Evolutionary conservation across 2,797 vertebrate genomes (phyloP).

Genomic region (Oreonectes daqikongensis): DNA sequence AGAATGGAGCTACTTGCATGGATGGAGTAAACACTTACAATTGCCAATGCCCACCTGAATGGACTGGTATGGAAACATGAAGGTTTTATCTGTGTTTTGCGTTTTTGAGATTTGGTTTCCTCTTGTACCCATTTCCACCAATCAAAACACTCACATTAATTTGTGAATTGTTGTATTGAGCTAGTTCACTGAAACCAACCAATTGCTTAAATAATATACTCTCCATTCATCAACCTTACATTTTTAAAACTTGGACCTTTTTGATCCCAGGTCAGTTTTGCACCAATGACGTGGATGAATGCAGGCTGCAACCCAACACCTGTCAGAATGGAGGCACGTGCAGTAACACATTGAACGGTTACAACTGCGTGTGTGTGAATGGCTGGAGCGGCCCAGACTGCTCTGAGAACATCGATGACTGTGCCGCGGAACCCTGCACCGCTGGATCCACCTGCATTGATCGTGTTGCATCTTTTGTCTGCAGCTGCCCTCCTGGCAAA

Average conservation of each 20-base stretch:
- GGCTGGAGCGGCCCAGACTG: constrained; percentile 83
- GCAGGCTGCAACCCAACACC: constrained; percentile 82
- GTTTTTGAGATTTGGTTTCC: not conserved
- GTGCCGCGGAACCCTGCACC: constrained; percentile 73
- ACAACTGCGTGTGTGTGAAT: constrained; percentile 81
- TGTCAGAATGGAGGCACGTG: constrained; percentile 85
- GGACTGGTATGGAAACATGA: constrained; percentile 83
- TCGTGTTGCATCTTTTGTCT: constrained; percentile 81
- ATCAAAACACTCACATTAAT: not conserved
- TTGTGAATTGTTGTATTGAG: not conserved
- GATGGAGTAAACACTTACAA: constrained; percentile 96
- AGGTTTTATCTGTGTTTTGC: not conserved
- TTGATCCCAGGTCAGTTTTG: constrained; percentile 78
- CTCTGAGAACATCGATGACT: constrained; percentile 83
- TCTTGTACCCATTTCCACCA: not conserved
- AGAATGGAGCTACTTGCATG: constrained; percentile 90
- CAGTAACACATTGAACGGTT: constrained; percentile 76
- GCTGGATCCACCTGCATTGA: constrained; percentile 79
- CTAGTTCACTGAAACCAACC: too few species aligned
- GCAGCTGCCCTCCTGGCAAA: constrained; percentile 77
- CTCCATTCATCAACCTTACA: too few species aligned
- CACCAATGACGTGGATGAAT: constrained; percentile 83
- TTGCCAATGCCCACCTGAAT: constrained; percentile 92
- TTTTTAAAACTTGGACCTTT: too few species aligned
- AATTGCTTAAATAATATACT: not conserved